These are phyloP conservation scores for Penaeus monodon DNA, from an alignment of 2,888 invertebrate genomes.

Conservation along the genomic window DNA sequence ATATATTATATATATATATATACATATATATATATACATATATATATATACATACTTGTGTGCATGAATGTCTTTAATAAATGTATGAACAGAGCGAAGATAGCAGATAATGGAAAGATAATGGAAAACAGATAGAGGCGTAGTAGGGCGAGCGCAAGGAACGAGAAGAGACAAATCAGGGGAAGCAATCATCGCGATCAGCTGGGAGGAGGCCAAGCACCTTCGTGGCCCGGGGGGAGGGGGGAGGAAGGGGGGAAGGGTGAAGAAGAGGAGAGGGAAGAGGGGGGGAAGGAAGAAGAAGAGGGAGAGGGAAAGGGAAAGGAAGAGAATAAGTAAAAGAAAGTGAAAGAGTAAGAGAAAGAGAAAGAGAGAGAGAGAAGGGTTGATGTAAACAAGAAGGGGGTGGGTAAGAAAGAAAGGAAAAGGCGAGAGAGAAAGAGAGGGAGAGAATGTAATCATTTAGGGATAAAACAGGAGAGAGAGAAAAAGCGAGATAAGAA, in stretches of 20 bases:
- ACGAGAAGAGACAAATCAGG: no score
- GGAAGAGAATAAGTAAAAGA: no score
- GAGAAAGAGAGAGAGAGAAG: background rate
- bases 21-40: background rate
- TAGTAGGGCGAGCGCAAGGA: background rate
- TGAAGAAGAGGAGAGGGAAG: background rate
- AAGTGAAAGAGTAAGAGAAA: background rate
- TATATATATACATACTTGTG: background rate
- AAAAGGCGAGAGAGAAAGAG: background rate
- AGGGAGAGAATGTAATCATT: background rate
- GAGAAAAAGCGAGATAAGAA: background rate
- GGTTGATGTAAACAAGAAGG: background rate
- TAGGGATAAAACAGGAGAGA: no score
- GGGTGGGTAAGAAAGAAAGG: background rate
- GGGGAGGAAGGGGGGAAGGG: background rate
- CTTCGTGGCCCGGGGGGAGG: background rate
- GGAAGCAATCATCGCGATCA: no score
- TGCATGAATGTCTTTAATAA: background rate
- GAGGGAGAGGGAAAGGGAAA: background rate
- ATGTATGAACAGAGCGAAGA: background rate
- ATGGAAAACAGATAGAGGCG: background rate
- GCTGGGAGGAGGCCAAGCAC: no score
- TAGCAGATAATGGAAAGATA: no score
- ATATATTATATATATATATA: no score
- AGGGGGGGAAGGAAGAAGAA: background rate